Evolutionary conservation across 2,888 invertebrate genomes (phyloP).

Genomic region (Unio delphinus): DNA sequence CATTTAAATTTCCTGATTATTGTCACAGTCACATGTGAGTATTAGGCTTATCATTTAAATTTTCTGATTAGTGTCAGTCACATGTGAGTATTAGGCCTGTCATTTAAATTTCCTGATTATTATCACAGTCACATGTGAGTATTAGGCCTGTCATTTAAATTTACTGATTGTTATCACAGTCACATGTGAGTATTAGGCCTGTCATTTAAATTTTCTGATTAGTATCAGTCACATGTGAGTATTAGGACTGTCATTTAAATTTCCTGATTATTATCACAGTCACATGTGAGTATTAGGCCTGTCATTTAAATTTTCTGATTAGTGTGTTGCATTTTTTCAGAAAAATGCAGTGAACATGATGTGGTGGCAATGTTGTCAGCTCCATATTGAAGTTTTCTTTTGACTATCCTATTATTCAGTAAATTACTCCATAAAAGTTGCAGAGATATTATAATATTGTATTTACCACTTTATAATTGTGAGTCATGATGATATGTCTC

Average conservation of each 20-base stretch:
- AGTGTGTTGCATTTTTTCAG: no score
- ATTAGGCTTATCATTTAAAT: not conserved
- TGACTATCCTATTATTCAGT: no score
- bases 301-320: no score
- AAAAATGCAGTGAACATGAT: no score
- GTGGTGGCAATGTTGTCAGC: no score
- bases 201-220: no score
- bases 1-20: constrained; percentile 73
- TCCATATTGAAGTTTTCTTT: no score
- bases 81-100: constrained; percentile 83
- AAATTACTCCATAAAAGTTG: no score
- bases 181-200: constrained; percentile 86
- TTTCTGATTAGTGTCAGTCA: constrained; percentile 77
- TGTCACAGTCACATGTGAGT: constrained; percentile 98
- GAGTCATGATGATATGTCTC: no score
- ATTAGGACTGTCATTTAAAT: not conserved
- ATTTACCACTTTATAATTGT: no score
- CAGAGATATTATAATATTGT: no score
- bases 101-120: constrained; percentile 73
- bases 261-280: constrained; percentile 86
- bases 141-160: not conserved
- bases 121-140: constrained; percentile 98
- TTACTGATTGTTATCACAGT: constrained; percentile 86
- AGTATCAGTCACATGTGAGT: constrained; percentile 92
- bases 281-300: constrained; percentile 86